Conservation (phyloP, 2,888 invertebrate species). For the Leptinotarsa rubiginosa region DNA sequence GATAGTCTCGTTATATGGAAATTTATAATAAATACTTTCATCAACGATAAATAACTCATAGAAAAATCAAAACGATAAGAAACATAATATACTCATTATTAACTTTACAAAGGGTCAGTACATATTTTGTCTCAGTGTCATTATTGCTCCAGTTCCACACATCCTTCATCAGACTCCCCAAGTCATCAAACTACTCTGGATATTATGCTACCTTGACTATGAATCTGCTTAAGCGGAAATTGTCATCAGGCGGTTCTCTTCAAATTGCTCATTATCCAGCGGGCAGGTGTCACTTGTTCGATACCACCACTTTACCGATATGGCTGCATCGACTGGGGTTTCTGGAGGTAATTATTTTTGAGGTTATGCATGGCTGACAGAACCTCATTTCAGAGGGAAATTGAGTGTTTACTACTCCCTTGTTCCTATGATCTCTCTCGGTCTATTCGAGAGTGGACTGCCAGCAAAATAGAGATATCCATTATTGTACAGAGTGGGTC, state of each 20-base stretch:
- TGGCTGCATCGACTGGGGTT: slow-evolving; percentile 1
- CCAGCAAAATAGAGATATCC: not conserved
- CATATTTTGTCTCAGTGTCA: too few relatives aligned
- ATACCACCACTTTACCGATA: slow-evolving; percentile 4
- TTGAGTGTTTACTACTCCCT: not conserved
- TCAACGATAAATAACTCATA: too few relatives aligned
- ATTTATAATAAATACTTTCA: too few relatives aligned
- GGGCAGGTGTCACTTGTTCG: slow-evolving; percentile 8
- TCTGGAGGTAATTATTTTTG: slow-evolving; percentile 8
- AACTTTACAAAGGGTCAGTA: too few relatives aligned
- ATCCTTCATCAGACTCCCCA: too few relatives aligned
- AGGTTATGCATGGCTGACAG: slow-evolving; percentile 12
- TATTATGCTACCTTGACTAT: not conserved
- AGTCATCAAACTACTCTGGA: too few relatives aligned
- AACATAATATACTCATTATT: too few relatives aligned
- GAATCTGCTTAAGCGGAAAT: slow-evolving; percentile 4
- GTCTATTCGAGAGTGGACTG: not conserved
- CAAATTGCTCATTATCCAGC: slow-evolving; percentile 6
- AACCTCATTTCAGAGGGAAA: not conserved
- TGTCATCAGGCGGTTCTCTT: slow-evolving; percentile 5
- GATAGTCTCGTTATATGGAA: too few relatives aligned
- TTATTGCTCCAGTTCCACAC: too few relatives aligned
- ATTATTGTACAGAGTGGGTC: not conserved
- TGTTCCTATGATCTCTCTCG: slow-evolving; percentile 1
- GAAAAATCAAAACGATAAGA: too few relatives aligned